Evolutionary conservation across 2,888 invertebrate species (phyloP).

Genomic region (Frankliniella fusca): DNA sequence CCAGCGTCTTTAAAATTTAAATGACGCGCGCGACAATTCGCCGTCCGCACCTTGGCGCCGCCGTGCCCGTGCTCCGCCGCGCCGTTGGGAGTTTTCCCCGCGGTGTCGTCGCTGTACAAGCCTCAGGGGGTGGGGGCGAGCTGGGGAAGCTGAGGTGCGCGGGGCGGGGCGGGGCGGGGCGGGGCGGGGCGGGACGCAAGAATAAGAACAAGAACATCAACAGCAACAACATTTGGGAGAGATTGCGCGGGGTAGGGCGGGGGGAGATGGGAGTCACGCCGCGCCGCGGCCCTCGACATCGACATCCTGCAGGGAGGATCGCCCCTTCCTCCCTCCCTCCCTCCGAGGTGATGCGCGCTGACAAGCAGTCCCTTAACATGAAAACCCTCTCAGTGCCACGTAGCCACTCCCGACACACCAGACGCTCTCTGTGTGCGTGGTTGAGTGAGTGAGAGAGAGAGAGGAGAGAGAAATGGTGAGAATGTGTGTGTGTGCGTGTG

Average conservation of each 20-base stretch:
- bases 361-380: not conserved
- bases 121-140: not conserved
- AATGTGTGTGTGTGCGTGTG: not conserved
- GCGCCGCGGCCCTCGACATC: not conserved
- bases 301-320: not conserved
- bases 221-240: not conserved
- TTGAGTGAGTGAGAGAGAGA: not conserved
- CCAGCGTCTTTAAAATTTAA: no score
- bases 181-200: no score
- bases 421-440: not conserved
- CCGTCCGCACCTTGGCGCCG: no score
- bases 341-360: not conserved
- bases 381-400: conserved; percentile 4
- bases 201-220: not conserved
- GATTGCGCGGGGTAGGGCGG: not conserved
- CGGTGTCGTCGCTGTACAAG: not conserved
- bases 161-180: no score
- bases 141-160: not conserved
- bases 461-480: no score
- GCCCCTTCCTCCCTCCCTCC: not conserved
- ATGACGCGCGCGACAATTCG: no score
- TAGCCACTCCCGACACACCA: not conserved
- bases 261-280: not conserved
- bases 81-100: no score
- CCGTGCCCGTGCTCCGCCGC: not conserved